Evolutionary conservation across 2,113 vertebrate genomes (phyloP), one percentile per base, ranked within the genome.

Genomic region (Plotosus lineatus): DNA sequence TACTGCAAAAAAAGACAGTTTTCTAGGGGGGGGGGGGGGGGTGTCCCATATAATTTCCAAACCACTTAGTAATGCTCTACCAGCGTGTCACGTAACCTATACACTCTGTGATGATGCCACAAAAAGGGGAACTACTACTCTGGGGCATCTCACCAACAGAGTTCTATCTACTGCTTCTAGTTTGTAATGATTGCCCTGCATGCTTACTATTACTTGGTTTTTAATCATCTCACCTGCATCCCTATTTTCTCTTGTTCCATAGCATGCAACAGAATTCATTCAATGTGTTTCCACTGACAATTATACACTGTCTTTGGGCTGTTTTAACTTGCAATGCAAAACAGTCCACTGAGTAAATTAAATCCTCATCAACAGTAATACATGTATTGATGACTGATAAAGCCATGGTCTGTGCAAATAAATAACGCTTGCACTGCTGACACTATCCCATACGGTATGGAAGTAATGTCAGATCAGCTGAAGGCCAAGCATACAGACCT

Each of bases 401-500:
- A 83, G 28, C 1, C 71, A 60, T 31, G 77, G 77, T 60, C 51
- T 15, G 3, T 23, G 4, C 78, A 63, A 2, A 75, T 77, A 75
- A 68, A 63, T 33, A 76, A 55, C 51, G 28, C 78, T 51, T 8
- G 44, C 50, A 4, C 69, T 75, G 69, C 81, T 68, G 73, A 82
- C 80, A 69, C 51, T 66, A 72, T 40, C 26, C 75, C 31, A 28
- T 50, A 73, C 44, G 82, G 78, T 84, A 61, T 71, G 33, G 48
- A 75, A 75, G 36, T 17, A 6, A 2, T 28, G 77, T 78, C 23
- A 50, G 46, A 46, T 63, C 77, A 46, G 44, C 63, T 31, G 50
- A 56, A 68, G 77, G 36, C 51, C 65, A 19, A 71, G 51, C 40
- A 71, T 31, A 44, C 33, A 69, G 63, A 65, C 55, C 81, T 73